Base-by-base conservation (phyloP, 2,888 invertebrate species). In the Nomada ferruginata region DNA sequence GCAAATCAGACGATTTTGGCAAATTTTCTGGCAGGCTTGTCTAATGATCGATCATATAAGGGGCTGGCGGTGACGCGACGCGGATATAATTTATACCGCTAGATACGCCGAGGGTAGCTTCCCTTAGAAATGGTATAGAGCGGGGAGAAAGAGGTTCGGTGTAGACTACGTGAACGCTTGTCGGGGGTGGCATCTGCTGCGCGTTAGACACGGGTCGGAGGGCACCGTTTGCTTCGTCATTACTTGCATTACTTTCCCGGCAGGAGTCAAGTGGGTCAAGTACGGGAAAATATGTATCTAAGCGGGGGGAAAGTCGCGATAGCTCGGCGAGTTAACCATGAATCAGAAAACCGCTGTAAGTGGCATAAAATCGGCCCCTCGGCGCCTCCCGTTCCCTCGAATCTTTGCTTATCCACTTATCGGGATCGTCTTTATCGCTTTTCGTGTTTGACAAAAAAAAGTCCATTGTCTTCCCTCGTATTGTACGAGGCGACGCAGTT, bases 171-270 rank as follows among this genome's bases (percentile, higher is more conserved):
- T 73, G 79, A 80, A 70, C 77, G 77, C 52, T 59, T 65, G 82
- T 74, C 86, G 77, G 89, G 92, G 91, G 92, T 92, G 92, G 93
- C 93, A 94, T 94, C 93, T 94, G 93, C 93, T 93, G 84, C 92
- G 87, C 90, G 92, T 93, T 93, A 94, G 93, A 92, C 90, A 94
- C 93, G 93, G 93, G 91, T 93, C 93, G 92, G 80, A 91, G 93
- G 92, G 92, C 93, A 93, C 91, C 87, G 87, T 86, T 90, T 89
- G 89, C 91, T 86, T 85, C 90, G 90, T 92, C 92, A 91, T 91
- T 92, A 92, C 90, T 89, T 86, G 90, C 89, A 85, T 91, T 88
- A 87, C 88, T 89, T 87, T 87, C 87, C 87, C 76, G 85, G 79
- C 87, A 85, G 80, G 89, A 91, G 93, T 93, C 93, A 92, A 93